Evolutionary conservation across 2,888 invertebrate genomes (phyloP).

Genomic region (Volucella bombylans): DNA sequence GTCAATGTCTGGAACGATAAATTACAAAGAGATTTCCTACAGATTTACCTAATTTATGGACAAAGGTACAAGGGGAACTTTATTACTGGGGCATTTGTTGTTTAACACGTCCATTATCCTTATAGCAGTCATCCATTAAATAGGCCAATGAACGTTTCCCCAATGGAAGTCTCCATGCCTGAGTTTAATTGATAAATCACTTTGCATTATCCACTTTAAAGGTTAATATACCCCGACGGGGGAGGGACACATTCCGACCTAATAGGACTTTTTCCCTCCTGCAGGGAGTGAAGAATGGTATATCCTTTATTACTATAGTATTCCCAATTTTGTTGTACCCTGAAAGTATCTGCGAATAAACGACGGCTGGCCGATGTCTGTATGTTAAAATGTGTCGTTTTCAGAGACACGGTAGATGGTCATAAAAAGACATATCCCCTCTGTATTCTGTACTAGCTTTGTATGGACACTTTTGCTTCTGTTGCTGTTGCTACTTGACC

Average conservation of each 20-base stretch:
- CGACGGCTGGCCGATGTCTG: not conserved
- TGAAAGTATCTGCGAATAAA: not conserved
- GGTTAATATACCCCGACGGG: slow-evolving; percentile 30
- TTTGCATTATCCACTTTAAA: slow-evolving; percentile 64
- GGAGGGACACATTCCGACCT: not conserved
- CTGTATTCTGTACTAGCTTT: not conserved
- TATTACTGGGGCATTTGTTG: slow-evolving; percentile 49
- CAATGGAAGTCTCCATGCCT: not conserved
- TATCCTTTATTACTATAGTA: slow-evolving; percentile 11
- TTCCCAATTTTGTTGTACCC: slow-evolving; percentile 20
- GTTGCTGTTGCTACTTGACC: slow-evolving; percentile 13
- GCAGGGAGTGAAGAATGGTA: slow-evolving; percentile 1
- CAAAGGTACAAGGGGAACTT: slow-evolving; percentile 50
- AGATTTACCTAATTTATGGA: slow-evolving; percentile 72
- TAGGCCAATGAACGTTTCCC: slow-evolving; percentile 24
- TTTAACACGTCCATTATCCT: slow-evolving; percentile 57
- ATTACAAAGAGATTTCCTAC: slow-evolving; percentile 63
- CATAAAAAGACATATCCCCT: not conserved
- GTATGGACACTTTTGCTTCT: not conserved
- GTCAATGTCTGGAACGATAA: slow-evolving; percentile 51
- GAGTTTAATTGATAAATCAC: slow-evolving; percentile 69
- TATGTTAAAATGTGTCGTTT: slow-evolving; percentile 5
- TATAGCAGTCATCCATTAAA: slow-evolving; percentile 34
- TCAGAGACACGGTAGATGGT: not conserved
- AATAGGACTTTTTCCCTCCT: not conserved